phyloP scores from a whole-genome alignment of 1,140 invertebrate genomes.

The Caerostris extrusa region DNA sequence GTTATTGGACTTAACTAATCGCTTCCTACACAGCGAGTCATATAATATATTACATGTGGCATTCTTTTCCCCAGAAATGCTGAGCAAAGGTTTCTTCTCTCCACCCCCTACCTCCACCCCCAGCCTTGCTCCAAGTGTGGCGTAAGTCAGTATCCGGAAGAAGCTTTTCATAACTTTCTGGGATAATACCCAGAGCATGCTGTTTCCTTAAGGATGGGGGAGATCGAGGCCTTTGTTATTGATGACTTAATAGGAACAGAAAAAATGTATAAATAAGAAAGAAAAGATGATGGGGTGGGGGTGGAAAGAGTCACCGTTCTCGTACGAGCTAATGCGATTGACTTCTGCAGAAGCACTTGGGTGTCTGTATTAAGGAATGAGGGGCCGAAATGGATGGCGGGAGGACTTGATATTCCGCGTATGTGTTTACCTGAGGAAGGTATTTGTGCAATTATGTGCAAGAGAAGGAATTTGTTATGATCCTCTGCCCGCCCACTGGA shows the following conservation, averaged over 20 bases:
- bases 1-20: slow-evolving; percentile 74
- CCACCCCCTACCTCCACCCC: neutral
- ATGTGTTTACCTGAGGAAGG: neutral
- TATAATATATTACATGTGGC: slow-evolving; percentile 58
- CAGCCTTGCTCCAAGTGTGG: neutral
- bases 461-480: neutral
- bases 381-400: neutral
- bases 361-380: slow-evolving; percentile 42
- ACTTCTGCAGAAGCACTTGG: neutral
- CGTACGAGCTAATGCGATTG: slow-evolving; percentile 58
- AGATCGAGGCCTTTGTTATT: slow-evolving; percentile 29
- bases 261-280: slow-evolving; percentile 2
- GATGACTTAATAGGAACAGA: slow-evolving; percentile 42
- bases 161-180: slow-evolving; percentile 54
- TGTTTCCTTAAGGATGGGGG: slow-evolving; percentile 58
- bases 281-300: neutral
- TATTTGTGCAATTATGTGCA: slow-evolving; percentile 17
- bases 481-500: too few relatives aligned
- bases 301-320: neutral
- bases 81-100: slow-evolving; percentile 34
- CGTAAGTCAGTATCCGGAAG: slow-evolving; percentile 60
- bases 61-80: slow-evolving; percentile 69
- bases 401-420: slow-evolving; percentile 15
- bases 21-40: slow-evolving; percentile 58
- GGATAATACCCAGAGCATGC: slow-evolving; percentile 57